Evolutionary conservation across 2,888 invertebrate genomes (phyloP).

Genomic region (Parthenolecanium corni): DNA sequence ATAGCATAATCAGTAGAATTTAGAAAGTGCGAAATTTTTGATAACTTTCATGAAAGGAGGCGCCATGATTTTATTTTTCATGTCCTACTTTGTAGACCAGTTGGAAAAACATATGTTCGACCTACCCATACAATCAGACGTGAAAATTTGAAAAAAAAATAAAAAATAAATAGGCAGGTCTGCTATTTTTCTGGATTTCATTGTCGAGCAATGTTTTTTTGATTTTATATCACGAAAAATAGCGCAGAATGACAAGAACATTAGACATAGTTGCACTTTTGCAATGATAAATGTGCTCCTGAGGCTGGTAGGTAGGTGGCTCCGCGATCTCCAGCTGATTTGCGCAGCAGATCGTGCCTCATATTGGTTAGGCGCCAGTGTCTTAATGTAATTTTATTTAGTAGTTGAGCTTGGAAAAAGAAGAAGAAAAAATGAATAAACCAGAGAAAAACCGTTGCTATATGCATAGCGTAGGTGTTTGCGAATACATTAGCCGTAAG

Average conservation of each 20-base stretch:
- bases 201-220: no score
- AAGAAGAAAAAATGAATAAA: background rate
- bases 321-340: constrained; percentile 2
- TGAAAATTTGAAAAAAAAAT: no score
- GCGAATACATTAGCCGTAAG: background rate
- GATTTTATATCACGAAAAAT: no score
- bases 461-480: background rate
- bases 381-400: constrained; percentile 5
- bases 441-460: background rate
- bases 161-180: no score
- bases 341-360: background rate
- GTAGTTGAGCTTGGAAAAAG: background rate
- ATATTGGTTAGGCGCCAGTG: background rate
- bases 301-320: background rate
- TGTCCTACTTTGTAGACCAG: no score
- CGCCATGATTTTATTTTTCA: no score
- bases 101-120: no score
- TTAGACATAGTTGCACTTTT: background rate
- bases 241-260: background rate
- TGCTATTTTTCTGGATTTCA: no score
- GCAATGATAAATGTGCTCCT: background rate
- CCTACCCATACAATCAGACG: no score
- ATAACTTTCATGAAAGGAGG: no score
- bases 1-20: no score
- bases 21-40: no score